Evolutionary conservation across 2,113 vertebrate species (phyloP).

Genomic region (Trinectes maculatus): DNA sequence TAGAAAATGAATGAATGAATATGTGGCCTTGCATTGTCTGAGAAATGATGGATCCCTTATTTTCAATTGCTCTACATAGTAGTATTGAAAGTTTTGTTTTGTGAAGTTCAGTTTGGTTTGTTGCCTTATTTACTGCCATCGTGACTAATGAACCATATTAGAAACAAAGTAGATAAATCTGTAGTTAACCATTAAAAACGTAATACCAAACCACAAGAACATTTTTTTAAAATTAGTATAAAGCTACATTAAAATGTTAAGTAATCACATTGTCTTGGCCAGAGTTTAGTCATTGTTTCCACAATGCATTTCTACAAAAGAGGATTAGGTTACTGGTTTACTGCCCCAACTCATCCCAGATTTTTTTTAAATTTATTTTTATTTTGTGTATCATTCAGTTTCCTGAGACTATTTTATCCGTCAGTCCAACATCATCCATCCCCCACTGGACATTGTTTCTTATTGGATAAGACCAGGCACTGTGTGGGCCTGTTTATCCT

Average conservation of each 20-base stretch:
- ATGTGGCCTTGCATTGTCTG: too few species aligned
- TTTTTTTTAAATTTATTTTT: background rate
- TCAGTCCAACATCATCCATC: background rate
- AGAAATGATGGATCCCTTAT: too few species aligned
- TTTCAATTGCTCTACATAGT: background rate
- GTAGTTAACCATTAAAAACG: background rate
- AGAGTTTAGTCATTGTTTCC: too few species aligned
- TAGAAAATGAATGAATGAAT: too few species aligned
- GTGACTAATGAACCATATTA: background rate
- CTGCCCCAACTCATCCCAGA: too few species aligned
- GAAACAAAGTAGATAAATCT: background rate
- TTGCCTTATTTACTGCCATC: background rate
- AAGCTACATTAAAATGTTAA: background rate
- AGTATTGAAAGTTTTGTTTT: too few species aligned
- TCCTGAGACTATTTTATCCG: background rate
- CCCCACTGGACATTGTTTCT: background rate
- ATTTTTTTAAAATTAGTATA: background rate
- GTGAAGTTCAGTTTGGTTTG: too few species aligned
- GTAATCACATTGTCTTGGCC: too few species aligned
- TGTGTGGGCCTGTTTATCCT: constrained; percentile 36
- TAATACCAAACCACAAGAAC: background rate
- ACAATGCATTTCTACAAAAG: too few species aligned
- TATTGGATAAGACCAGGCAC: background rate
- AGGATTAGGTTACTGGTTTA: too few species aligned
- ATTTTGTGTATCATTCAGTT: background rate